A percentile compares a stretch with the other conserved stretches of the same genome.
Conservation (phyloP, 2,888 invertebrate species). For the Blomia tropicalis region DNA sequence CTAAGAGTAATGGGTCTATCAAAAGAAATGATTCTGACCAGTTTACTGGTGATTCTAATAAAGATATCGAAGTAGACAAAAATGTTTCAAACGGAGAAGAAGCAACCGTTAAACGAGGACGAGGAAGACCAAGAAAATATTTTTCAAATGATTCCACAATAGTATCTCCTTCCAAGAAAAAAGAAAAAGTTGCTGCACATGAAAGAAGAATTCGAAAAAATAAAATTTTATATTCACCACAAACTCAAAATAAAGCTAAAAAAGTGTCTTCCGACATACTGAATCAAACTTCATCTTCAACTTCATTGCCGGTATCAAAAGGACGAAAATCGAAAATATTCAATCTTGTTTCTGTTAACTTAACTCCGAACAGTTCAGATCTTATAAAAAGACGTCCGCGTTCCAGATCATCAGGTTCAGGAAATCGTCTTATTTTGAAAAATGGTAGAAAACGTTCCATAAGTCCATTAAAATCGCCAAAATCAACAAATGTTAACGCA, state of each 20-base stretch:
- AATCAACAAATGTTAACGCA: too few relatives aligned
- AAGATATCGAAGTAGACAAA: neutral
- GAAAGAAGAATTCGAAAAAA: neutral
- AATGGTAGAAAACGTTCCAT: neutral
- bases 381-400: neutral
- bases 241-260: neutral
- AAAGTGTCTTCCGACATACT: neutral
- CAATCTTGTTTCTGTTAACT: neutral
- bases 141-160: neutral
- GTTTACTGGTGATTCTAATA: neutral
- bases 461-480: neutral
- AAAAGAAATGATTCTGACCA: too few relatives aligned
- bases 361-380: neutral
- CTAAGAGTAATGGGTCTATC: neutral
- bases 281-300: neutral
- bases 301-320: neutral
- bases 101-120: neutral
- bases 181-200: too few relatives aligned
- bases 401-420: too few relatives aligned
- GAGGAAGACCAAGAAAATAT: conserved; percentile 15
- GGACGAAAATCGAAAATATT: neutral
- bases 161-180: neutral
- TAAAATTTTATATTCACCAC: conserved; percentile 9
- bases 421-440: neutral
- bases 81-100: neutral